Evolutionary conservation across 64 coral and sea anemone genomes (phyloP), one percentile per base, ranked within the genome.

Genomic region (Catalaphyllia jardinei): DNA sequence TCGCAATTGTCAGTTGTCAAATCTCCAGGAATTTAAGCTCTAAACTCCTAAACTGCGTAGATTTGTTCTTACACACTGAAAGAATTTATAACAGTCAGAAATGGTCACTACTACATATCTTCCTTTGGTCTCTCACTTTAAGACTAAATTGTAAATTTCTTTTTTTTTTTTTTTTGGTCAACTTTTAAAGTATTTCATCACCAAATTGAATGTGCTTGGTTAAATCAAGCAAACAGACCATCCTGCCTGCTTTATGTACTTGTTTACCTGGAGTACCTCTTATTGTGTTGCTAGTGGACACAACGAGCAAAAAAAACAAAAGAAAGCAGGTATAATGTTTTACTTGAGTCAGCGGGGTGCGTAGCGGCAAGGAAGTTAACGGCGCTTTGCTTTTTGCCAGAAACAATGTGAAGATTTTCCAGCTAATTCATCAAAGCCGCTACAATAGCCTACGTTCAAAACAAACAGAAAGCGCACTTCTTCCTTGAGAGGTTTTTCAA

Each of bases 311-410:
- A 0, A n/a, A 20, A 46, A 83, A 83, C 79, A 83, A 83, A 49
- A 8, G 29, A 83, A 42, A 42, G 39, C 79, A 22, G 79, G 79
- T 83, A 67, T 24, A 67, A 20, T n/a, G 14, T 82, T 82, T 39
- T 64, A 18, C 46, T 65, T 31, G 31, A 63, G 4, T 83, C 60
- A 63, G 60, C 31, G 61, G 67, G 24, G 42, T 61, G 31, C 31
- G 79, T 24, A 83, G 22, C 24, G 33, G 18, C 16, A 20, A 39
- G 60, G 18, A 31, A 83, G 20, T 65, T 65, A 83, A 83, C 61
- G 79, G 29, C 65, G 7, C 11, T 28, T 20, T 67, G 10, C 18
- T 29, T 65, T 46, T 79, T 25, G 52, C 76, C 49, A 14, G 62
- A n/a, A 83, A 83, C 19, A 24, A 15, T 30, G 7, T 31, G 1